phyloP scores from a whole-genome alignment of 2,113 vertebrate genomes.

The crab-eating macaque (Macaca fascicularis) region T2T-MFA8v1.1 NC_088390.1:14023001-14023500 shows the following conservation, averaged over 20 bases:
- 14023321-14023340: background rate
- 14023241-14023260: background rate
- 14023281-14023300: background rate
- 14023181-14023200: background rate
- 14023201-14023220: background rate
- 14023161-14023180: background rate
- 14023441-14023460: background rate
- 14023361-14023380: background rate
- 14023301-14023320: background rate
- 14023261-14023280: background rate
- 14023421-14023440: background rate
- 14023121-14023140: background rate
- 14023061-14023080: background rate
- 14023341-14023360: background rate
- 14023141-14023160: background rate
- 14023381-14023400: background rate
- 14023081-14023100: background rate
- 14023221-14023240: background rate
- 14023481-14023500: background rate
- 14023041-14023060: background rate
- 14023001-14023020: background rate
- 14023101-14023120: background rate
- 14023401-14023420: background rate
- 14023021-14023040: background rate
- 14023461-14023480: background rate